Base-by-base conservation (phyloP, 2,797 vertebrate genomes). In the Helostoma temminkii region DNA sequence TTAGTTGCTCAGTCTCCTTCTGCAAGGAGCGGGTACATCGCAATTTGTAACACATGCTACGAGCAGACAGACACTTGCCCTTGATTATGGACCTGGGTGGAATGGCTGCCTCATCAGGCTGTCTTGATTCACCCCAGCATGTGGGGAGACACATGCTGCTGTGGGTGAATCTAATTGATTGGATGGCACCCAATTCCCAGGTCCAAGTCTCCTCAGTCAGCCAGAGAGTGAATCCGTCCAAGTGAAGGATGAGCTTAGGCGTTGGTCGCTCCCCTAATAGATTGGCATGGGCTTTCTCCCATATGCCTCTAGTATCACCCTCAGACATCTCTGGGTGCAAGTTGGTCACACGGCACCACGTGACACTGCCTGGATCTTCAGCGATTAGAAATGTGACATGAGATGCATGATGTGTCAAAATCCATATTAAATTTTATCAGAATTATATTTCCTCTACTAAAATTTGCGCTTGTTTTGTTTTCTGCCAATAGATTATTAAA, bases 151-250 rank as follows among this genome's bases (percentile, higher is more conserved):
- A 88, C 88, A 91, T 88, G 87, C 89, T 90, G 92, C 86, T 80
- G 80, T 88, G 84, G 89, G 82, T 86, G 87, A 89, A 88, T 92
- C 88, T 92, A 94, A 94, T 93, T 90, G 90, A 93, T 92, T 93
- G 91, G 91, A 92, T 87, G 83, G 86, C 88, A 82, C 91, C 90
- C 91, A 90, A 90, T 91, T 89, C 88, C 79, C 88, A 89, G 87
- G 86, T 88, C 88, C 89, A 89, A 87, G 89, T 79, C 82, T 91
- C 82, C 83, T 90, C 88, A 76, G 87, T 86, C 91, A 86, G 90
- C 83, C 84, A 78, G 85, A 81, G 80, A 87, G 81, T 46, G 80
- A 81, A 91, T 89, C 84, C 78, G 50, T 92, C 88, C 85, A 87
- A 90, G 84, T 91, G 88, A 91, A 86, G 79, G 91, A 92, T 92